Base-by-base conservation (phyloP, 2,888 invertebrate genomes). In the Lithophane ornitopus region DNA sequence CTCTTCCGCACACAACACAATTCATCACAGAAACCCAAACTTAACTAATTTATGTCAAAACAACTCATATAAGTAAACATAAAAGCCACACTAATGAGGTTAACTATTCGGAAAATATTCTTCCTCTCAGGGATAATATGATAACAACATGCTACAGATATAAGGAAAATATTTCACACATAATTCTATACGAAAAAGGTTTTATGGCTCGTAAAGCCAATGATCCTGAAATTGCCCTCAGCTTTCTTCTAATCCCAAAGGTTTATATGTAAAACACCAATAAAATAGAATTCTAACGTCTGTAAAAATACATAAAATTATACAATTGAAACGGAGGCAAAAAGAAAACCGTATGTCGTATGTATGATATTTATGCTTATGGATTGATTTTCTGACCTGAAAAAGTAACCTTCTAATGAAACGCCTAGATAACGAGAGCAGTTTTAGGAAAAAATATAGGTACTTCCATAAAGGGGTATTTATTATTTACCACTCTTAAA, bases 191-290 rank as follows among this genome's bases (percentile, higher is more conserved):
- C 89, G 91, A 92, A 90, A 92, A 93, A 91, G 92, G 92, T 93
- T 94, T 94, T 93, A 94, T 93, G 89, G 91, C 88, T 91, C 94
- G 91, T 94, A 94, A 94, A 93, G 91, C 90, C 93, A 92, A 94
- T 93, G 93, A 94, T 93, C 93, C 92, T 90, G 88, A 91, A 92
- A 93, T 94, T 92, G 92, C 90, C 90, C 89, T 88, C 89, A 86
- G 85, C 88, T 88, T 87, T 78, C 83, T 78, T 85, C 81, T 82
- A 87, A 87, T 87, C 81, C 86, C 72, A 89, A 88, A 87, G 89
- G 88, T 85, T 89, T 85, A 80, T 85, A 87, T 86, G 87, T 86
- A 88, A 88, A 87, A 86, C 72, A 82, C 58, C 85, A 78, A 85
- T 85, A 86, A 84, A 84, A 78, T 76, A 74, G 56, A 78, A 86